Evolutionary conservation across 2,797 vertebrate species (phyloP).

Genomic region (Chloroceryle inda): DNA sequence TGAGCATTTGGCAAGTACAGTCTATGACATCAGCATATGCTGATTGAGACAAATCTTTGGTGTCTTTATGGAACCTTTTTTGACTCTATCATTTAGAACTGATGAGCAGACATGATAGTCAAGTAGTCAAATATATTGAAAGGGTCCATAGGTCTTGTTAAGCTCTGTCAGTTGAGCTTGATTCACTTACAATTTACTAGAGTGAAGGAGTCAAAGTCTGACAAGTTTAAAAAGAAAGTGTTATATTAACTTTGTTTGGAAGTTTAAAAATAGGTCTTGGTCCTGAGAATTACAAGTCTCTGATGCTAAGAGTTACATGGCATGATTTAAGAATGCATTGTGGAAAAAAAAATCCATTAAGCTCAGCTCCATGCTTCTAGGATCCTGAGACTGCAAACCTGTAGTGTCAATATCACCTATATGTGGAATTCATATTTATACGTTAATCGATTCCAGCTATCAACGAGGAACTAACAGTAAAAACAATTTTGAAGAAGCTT

Average conservation of each 20-base stretch:
- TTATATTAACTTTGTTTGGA: neutral
- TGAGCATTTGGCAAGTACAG: slow-evolving; percentile 10
- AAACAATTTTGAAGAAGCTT: neutral
- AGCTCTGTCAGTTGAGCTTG: neutral
- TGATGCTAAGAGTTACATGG: neutral
- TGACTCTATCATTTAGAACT: neutral
- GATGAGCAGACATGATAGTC: neutral
- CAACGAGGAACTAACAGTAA: neutral
- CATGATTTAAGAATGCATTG: neutral
- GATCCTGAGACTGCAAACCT: neutral
- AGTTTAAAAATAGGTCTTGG: neutral
- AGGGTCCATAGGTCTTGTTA: slow-evolving; percentile 6
- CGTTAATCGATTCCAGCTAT: neutral
- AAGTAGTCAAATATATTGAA: slow-evolving; percentile 24
- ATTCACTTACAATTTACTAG: neutral
- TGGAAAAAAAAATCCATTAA: neutral
- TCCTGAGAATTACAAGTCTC: neutral
- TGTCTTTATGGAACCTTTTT: neutral
- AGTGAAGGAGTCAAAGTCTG: neutral
- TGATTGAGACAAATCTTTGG: slow-evolving; percentile 4
- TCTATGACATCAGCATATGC: neutral
- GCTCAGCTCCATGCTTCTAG: neutral
- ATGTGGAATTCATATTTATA: neutral
- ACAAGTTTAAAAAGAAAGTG: neutral
- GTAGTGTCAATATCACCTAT: neutral